Evolutionary conservation across 35 echinoderm and acorn worm genomes (phyloP), one percentile per base, ranked within the genome.

Genomic region (Eucidaris tribuloides): DNA sequence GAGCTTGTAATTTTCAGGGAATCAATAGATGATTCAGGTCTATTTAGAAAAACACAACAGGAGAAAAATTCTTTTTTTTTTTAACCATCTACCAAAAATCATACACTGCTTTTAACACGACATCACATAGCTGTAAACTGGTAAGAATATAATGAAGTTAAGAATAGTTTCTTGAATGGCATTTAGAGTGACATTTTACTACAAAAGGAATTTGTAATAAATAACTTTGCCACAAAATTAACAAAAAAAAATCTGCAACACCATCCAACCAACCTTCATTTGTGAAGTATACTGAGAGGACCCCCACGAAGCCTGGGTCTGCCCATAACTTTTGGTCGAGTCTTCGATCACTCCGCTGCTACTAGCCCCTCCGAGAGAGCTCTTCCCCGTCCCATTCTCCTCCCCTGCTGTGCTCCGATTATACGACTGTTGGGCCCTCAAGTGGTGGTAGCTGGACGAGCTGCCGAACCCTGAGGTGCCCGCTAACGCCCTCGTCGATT

Each of bases 251-350:
- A 17, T 14, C 31, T 32, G 14, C 13, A 66, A 11, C 32, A 61
- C 23, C 7, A 0, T 0, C 11, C 46, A 13, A 33, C 78, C 58
- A 42, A 88, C 84, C 77, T 88, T 62, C 15, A 84, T 81, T 42
- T 88, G 91, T 83, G 85, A 49, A 25, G 68, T 41, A 62, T 83
- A 96, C 71, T 88, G 88, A 15, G 89, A 76, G 6, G 83, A 29
- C 80, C 57, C 71, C 93, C 93, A 96, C 14, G 81, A 72, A 17
- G 52, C 60, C 52, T 82, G 79, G 54, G 41, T 42, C 37, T 60
- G 65, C 34, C 65, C 79, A 28, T 89, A 94, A 33, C 72, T 81
- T 64, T 94, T 89, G 14, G 6, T 84, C 4, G 91, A 81, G 44
- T 89, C 86, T 1, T 94, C 91, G 71, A 94, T 72, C 29, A 88